These are phyloP conservation scores for Ammodytes dubius DNA, from an alignment of 2,113 vertebrate species.

Conservation along the genomic window DNA sequence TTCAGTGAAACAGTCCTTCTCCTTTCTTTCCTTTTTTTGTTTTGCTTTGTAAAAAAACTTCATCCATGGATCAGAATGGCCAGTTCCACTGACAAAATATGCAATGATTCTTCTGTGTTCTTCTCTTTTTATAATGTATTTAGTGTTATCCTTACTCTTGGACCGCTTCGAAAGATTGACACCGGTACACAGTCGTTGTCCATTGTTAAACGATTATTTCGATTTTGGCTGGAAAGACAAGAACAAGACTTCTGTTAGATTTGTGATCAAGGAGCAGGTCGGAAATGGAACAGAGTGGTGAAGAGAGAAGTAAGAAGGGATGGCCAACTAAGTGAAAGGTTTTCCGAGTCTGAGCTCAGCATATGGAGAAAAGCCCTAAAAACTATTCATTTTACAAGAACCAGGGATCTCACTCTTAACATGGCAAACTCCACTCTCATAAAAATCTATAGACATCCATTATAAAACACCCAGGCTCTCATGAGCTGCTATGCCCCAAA, in stretches of 20 bases:
- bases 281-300: slow-evolving; percentile 21
- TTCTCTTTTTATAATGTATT: slow-evolving; percentile 27
- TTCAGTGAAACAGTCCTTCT: slow-evolving; percentile 14
- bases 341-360: slow-evolving; percentile 54
- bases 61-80: slow-evolving; percentile 11
- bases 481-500: slow-evolving; percentile 54
- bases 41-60: slow-evolving; percentile 20
- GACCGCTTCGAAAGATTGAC: slow-evolving; percentile 3
- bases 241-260: slow-evolving; percentile 42
- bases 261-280: not conserved
- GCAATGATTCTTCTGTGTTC: not conserved
- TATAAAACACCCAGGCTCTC: slow-evolving; percentile 73
- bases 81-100: slow-evolving; percentile 2
- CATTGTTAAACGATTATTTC: slow-evolving; percentile 14
- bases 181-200: not conserved
- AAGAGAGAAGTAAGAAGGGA: slow-evolving; percentile 31
- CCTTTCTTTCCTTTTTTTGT: not conserved
- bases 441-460: slow-evolving; percentile 76
- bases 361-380: slow-evolving; percentile 70
- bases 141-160: slow-evolving; percentile 2
- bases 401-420: slow-evolving; percentile 69
- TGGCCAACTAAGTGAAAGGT: slow-evolving; percentile 34
- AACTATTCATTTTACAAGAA: slow-evolving; percentile 75
- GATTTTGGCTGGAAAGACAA: slow-evolving; percentile 30
- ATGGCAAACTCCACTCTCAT: slow-evolving; percentile 72